Conservation (phyloP, 2,797 vertebrate species). For the Scleropages formosus region DNA sequence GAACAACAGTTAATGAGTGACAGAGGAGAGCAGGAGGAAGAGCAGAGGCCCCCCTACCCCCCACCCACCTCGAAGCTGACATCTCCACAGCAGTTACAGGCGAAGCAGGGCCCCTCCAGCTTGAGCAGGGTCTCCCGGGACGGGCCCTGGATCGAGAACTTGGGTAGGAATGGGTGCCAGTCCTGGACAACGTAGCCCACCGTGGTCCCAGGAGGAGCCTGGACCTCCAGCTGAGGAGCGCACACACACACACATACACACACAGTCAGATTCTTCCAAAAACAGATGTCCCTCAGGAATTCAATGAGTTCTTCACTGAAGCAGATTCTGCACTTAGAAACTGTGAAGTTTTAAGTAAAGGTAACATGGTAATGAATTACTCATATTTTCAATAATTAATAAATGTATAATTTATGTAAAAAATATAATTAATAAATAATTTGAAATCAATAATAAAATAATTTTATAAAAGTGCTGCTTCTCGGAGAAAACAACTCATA, state of each 20-base stretch:
- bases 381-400: no score
- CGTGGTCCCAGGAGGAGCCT: conserved; percentile 82
- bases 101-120: conserved; percentile 81
- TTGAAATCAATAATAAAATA: background rate
- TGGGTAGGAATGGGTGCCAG: conserved; percentile 82
- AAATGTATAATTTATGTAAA: no score
- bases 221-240: conserved; percentile 78
- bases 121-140: conserved; percentile 75
- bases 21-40: no score
- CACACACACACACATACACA: background rate
- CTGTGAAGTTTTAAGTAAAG: no score
- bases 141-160: conserved; percentile 78
- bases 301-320: background rate
- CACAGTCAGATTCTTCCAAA: background rate
- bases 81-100: conserved; percentile 84
- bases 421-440: no score
- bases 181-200: conserved; percentile 80
- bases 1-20: no score
- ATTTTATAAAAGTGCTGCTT: no score
- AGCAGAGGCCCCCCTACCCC: background rate
- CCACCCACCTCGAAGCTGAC: conserved; percentile 81
- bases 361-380: no score
- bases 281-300: background rate
- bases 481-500: no score
- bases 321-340: background rate